Evolutionary conservation across 2,888 invertebrate genomes (phyloP).

Genomic region (Drosophila quinaria): DNA sequence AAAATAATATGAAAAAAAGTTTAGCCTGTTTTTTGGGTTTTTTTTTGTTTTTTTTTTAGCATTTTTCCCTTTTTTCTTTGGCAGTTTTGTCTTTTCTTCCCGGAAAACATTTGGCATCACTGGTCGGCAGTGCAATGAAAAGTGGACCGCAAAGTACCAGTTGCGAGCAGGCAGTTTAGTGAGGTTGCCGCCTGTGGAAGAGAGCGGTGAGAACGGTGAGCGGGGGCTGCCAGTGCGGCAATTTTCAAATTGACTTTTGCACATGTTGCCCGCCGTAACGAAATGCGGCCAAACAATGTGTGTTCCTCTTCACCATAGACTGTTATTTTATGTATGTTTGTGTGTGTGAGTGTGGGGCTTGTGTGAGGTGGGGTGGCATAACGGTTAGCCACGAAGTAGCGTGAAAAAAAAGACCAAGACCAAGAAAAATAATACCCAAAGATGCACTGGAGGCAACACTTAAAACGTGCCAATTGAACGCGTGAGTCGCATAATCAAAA

Average conservation of each 20-base stretch:
- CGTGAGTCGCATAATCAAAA: slow-evolving; percentile 70
- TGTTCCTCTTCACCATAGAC: slow-evolving; percentile 28
- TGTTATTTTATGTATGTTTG: slow-evolving; percentile 28
- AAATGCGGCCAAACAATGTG: slow-evolving; percentile 71
- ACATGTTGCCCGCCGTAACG: slow-evolving; percentile 74
- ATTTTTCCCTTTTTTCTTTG: too few relatives aligned
- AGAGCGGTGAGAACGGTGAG: slow-evolving; percentile 33
- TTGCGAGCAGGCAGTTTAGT: slow-evolving; percentile 53
- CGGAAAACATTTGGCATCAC: too few relatives aligned
- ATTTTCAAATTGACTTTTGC: slow-evolving; percentile 82
- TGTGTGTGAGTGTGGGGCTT: slow-evolving; percentile 11
- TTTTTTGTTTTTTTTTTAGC: too few relatives aligned
- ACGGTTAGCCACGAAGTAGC: slow-evolving; percentile 53
- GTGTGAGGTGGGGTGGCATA: slow-evolving; percentile 19
- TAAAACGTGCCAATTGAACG: slow-evolving; percentile 70
- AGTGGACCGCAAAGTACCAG: slow-evolving; percentile 74
- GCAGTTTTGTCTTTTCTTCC: too few relatives aligned
- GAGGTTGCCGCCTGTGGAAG: slow-evolving; percentile 5
- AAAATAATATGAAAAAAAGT: too few relatives aligned
- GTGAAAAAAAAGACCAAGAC: slow-evolving; percentile 39
- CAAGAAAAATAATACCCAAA: slow-evolving; percentile 44
- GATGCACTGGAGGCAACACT: slow-evolving; percentile 60
- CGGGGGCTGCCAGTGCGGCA: slow-evolving; percentile 57
- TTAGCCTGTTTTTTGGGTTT: too few relatives aligned
- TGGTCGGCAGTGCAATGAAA: slow-evolving; percentile 47